Evolutionary conservation across 2,113 vertebrate species (phyloP), one percentile per base, ranked within the genome.

Genomic region (Psephotus haematonotus): DNA sequence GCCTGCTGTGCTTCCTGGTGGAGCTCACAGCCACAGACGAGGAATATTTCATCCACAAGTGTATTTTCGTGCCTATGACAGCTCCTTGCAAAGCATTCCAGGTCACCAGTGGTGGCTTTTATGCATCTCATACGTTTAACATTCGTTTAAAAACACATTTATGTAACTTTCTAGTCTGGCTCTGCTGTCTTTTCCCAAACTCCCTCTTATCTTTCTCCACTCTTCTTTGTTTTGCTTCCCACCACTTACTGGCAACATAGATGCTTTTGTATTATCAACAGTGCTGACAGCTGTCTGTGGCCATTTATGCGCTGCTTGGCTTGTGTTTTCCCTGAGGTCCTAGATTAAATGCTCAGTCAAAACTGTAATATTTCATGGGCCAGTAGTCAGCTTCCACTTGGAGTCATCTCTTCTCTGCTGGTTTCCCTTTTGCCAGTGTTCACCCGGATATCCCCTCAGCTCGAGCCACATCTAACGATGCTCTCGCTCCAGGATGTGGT

Each of bases 21-120:
- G 29, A 55, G 27, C 43, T 55, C 64, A 17, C 19, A 18, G 39
- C 57, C 33, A 2, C 35, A 4, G 5, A 3, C 2, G 17, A 10
- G 5, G 24, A 39, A 2, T 3, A 2, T 16, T 64, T 17, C 89
- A 2, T 6, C 1, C 0, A 0, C 0, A 1, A 11, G 23, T 3
- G 20, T 9, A 2, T 50, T 50, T 37, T 27, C 13, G 0, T 12
- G 20, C 65, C 47, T 3, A 0, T 59, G 6, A 6, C 50, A 43
- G 90, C 52, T 62, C 77, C 53, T 24, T n/a, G 24, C 23, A 4
- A 47, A 22, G 33, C 27, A 11, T 17, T 24, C 39, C 86, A 17
- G 49, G 24, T 41, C 62, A 35, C 11, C 64, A 47, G 23, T 5
- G 10, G 10, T 55, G n/a, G 71, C 62, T 79, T 67, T 50, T 43